Conservation (phyloP, 2,113 vertebrate genomes). For the Genyomyrus donnyi region DNA sequence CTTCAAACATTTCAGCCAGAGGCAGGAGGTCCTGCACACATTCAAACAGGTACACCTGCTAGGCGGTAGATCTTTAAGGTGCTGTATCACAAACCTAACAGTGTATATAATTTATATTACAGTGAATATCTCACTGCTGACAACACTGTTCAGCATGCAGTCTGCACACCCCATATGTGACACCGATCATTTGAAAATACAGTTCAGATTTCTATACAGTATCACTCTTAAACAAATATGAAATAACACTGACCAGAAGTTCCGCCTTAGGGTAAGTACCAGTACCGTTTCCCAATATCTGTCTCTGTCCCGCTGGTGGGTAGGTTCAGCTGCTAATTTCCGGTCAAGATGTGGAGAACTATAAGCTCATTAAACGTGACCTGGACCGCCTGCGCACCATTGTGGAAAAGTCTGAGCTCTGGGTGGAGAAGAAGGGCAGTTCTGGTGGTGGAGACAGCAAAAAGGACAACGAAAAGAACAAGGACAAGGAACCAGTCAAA, state of each 20-base stretch:
- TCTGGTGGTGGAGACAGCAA: constrained; percentile 58
- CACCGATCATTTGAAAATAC: background rate
- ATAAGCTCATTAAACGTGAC: constrained; percentile 88
- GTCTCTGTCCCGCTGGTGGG: fast-evolving
- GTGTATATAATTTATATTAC: background rate
- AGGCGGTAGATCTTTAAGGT: background rate
- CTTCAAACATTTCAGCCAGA: constrained; percentile 97
- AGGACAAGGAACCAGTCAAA: background rate
- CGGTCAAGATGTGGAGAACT: constrained; percentile 91
- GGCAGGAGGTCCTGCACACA: constrained; percentile 90
- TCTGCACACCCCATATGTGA: background rate
- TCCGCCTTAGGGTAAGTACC: background rate
- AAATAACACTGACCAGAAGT: background rate
- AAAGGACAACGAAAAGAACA: constrained; percentile 50
- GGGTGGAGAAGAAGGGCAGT: constrained; percentile 89
- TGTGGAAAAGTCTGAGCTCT: constrained; percentile 96
- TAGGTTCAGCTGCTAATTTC: constrained; percentile 96
- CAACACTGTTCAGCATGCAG: background rate
- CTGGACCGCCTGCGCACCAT: constrained; percentile 88
- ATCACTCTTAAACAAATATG: background rate
- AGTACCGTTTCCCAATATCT: background rate
- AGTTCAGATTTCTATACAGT: background rate
- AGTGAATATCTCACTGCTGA: background rate
- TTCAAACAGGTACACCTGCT: constrained; percentile 83
- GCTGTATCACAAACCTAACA: background rate